Evolutionary conservation across 2,797 vertebrate genomes (phyloP).

Genomic region (Discoglossus pictus): DNA sequence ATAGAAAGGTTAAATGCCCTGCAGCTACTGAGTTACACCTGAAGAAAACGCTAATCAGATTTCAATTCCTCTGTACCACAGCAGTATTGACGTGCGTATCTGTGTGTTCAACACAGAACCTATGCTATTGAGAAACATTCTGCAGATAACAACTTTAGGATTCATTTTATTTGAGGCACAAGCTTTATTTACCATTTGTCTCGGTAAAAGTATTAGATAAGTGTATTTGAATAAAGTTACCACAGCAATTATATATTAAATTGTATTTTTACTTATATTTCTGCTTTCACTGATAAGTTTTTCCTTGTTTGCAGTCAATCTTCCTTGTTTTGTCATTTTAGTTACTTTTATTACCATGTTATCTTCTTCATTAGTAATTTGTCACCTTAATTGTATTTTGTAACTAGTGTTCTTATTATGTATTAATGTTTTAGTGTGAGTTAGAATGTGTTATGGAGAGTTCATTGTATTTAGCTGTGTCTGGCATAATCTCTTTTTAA

Average conservation of each 20-base stretch:
- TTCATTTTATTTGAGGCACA: slow-evolving; percentile 42
- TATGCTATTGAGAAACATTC: slow-evolving; percentile 10
- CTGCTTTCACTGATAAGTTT: slow-evolving; percentile 27
- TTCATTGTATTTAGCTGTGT: slow-evolving; percentile 22
- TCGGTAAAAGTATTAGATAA: slow-evolving; percentile 25
- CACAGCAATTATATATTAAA: slow-evolving; percentile 17
- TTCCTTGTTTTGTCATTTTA: slow-evolving; percentile 32
- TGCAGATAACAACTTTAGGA: slow-evolving; percentile 18
- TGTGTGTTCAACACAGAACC: slow-evolving; percentile 17
- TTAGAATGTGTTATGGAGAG: slow-evolving; percentile 23
- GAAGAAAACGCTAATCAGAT: slow-evolving; percentile 27
- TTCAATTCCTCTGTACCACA: slow-evolving; percentile 11
- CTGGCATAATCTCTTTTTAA: slow-evolving; percentile 1
- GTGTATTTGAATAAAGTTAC: slow-evolving; percentile 3
- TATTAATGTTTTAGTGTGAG: slow-evolving; percentile 11
- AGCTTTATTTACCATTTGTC: slow-evolving; percentile 41
- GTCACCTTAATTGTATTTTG: slow-evolving; percentile 43
- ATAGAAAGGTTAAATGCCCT: too few relatives aligned
- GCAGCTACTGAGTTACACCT: slow-evolving; percentile 13
- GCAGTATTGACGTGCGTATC: slow-evolving; percentile 14
- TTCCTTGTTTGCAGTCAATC: slow-evolving; percentile 37
- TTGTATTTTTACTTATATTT: slow-evolving; percentile 28
- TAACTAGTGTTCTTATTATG: slow-evolving; percentile 37
- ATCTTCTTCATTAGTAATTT: slow-evolving; percentile 45
- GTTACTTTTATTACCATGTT: slow-evolving; percentile 37